phyloP scores from a whole-genome alignment of 2,113 vertebrate genomes.

The Illadopsis cleaveri region DNA sequence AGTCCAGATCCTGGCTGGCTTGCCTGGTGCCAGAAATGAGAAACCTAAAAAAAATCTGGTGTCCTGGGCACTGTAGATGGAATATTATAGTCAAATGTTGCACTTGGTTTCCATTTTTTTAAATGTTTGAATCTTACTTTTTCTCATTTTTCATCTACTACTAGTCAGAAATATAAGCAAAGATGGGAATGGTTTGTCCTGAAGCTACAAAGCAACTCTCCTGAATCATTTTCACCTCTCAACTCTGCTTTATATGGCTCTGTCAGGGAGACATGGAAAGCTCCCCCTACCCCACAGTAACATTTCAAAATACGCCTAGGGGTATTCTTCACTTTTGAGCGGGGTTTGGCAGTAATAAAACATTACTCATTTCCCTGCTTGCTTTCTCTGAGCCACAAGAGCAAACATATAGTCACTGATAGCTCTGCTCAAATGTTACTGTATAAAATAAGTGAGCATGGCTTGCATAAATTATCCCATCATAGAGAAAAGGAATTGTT shows the following conservation, averaged over 20 bases:
- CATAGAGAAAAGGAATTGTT: background rate
- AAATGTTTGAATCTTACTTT: background rate
- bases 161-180: background rate
- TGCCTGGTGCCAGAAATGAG: background rate
- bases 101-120: background rate
- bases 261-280: background rate
- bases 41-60: background rate
- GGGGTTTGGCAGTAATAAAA: slow-evolving; percentile 50
- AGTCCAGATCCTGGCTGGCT: background rate
- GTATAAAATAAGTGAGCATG: slow-evolving; percentile 26
- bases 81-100: background rate
- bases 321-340: slow-evolving; percentile 55
- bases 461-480: background rate
- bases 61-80: background rate
- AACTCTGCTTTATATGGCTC: background rate
- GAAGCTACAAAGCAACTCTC: background rate
- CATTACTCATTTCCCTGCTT: slow-evolving; percentile 60
- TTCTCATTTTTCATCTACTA: background rate
- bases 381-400: slow-evolving; percentile 59
- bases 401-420: slow-evolving; percentile 56
- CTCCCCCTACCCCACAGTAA: background rate
- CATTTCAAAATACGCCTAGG: slow-evolving; percentile 41
- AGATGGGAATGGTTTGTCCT: background rate
- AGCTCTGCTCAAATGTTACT: slow-evolving; percentile 46
- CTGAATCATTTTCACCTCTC: slow-evolving; percentile 13